phyloP scores from a whole-genome alignment of 1,140 invertebrate genomes.

The Rhyacophila brunnea region DNA sequence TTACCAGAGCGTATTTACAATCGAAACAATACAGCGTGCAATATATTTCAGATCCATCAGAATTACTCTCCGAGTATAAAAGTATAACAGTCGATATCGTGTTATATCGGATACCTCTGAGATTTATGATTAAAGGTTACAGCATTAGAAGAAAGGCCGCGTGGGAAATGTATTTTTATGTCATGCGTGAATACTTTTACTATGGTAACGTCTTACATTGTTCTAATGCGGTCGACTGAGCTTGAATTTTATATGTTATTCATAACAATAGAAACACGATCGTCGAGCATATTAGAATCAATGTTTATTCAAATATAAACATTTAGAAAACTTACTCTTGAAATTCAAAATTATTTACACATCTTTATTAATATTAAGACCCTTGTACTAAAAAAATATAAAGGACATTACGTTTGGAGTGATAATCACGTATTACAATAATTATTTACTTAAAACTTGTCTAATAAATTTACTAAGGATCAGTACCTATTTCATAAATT shows the following conservation, averaged over 20 bases:
- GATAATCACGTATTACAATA: no score
- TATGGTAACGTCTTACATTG: neutral
- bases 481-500: no score
- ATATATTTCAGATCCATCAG: neutral
- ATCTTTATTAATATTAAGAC: no score
- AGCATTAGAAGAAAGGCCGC: constrained; percentile 4
- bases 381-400: no score
- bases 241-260: constrained; percentile 9
- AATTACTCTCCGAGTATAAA: neutral
- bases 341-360: no score
- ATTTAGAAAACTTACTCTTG: no score
- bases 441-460: no score
- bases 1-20: constrained; percentile 2
- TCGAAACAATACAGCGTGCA: neutral
- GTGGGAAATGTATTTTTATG: constrained; percentile 22
- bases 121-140: constrained; percentile 18
- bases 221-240: constrained; percentile 1
- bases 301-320: no score
- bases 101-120: neutral
- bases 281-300: no score
- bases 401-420: no score
- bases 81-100: constrained; percentile 12
- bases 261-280: constrained; percentile 11
- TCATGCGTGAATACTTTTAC: neutral
- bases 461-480: no score